phyloP scores from a whole-genome alignment of 2,888 invertebrate species.

The Amphipoea oculea region DNA sequence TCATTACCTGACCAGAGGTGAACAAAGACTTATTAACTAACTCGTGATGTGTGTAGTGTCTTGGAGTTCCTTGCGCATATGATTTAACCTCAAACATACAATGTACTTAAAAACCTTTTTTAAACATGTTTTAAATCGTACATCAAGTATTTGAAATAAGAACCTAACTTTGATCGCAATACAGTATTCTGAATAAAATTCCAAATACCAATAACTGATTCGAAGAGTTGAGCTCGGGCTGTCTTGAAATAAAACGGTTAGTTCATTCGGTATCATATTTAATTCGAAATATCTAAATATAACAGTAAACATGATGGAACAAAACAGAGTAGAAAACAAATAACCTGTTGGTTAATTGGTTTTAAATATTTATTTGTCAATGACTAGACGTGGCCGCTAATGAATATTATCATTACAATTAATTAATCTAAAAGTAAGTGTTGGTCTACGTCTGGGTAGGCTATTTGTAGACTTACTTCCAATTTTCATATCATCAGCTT shows the following conservation, averaged over 20 bases:
- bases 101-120: background rate
- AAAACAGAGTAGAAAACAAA: background rate
- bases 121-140: background rate
- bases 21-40: slow-evolving; percentile 67
- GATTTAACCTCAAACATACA: background rate
- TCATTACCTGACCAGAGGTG: slow-evolving; percentile 62
- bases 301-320: background rate
- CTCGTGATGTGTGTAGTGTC: slow-evolving; percentile 44
- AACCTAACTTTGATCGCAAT: background rate
- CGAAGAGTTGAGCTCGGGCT: background rate
- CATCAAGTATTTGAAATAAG: background rate
- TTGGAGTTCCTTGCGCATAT: background rate
- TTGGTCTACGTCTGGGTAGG: slow-evolving; percentile 11
- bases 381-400: slow-evolving; percentile 23
- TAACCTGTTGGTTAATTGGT: background rate
- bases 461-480: slow-evolving; percentile 33
- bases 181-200: background rate
- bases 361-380: slow-evolving; percentile 20
- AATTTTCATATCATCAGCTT: slow-evolving; percentile 31
- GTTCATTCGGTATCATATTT: background rate
- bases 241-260: background rate
- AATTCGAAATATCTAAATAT: background rate
- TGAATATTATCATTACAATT: slow-evolving; percentile 51
- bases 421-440: slow-evolving; percentile 52
- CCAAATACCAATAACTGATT: too few relatives aligned